Conservation (phyloP, 2,113 vertebrate species). For the Percina caprodes region DNA sequence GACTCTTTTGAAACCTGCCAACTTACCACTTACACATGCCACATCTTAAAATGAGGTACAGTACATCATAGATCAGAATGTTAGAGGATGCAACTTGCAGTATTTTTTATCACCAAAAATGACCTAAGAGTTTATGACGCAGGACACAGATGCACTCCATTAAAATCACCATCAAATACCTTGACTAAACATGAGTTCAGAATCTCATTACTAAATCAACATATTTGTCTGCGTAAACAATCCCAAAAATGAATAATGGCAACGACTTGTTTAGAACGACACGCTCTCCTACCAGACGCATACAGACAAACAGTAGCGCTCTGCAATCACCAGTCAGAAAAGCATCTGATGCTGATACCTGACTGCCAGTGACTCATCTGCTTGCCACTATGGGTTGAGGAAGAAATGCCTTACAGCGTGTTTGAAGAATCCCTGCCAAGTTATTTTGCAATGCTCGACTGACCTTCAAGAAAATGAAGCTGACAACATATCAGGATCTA, state of each 20-base stretch:
- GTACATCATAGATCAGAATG: constrained; percentile 37
- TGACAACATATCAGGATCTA: constrained; percentile 63
- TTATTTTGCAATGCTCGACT: constrained; percentile 73
- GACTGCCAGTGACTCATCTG: constrained; percentile 73
- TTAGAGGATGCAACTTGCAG: constrained; percentile 35
- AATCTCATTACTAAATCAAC: constrained; percentile 37
- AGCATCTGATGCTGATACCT: constrained; percentile 63
- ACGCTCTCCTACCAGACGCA: constrained; percentile 26
- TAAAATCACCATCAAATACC: constrained; percentile 25
- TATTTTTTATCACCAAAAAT: constrained; percentile 30
- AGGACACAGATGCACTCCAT: constrained; percentile 15
- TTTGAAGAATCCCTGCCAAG: constrained; percentile 65
- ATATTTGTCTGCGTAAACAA: constrained; percentile 34
- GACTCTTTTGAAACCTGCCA: constrained; percentile 41
- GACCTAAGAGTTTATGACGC: constrained; percentile 23
- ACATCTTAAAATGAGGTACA: constrained; percentile 46
- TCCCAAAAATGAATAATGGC: constrained; percentile 24
- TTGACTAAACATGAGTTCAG: constrained; percentile 32
- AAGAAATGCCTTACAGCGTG: constrained; percentile 66
- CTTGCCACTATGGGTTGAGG: constrained; percentile 61
- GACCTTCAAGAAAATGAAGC: constrained; percentile 75
- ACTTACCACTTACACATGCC: constrained; percentile 46
- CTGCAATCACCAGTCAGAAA: constrained; percentile 51
- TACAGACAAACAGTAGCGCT: constrained; percentile 40
- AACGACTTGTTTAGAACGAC: constrained; percentile 27